Evolutionary conservation across 2,113 vertebrate genomes (phyloP).

Genomic region (Cynoglossus semilaevis): DNA sequence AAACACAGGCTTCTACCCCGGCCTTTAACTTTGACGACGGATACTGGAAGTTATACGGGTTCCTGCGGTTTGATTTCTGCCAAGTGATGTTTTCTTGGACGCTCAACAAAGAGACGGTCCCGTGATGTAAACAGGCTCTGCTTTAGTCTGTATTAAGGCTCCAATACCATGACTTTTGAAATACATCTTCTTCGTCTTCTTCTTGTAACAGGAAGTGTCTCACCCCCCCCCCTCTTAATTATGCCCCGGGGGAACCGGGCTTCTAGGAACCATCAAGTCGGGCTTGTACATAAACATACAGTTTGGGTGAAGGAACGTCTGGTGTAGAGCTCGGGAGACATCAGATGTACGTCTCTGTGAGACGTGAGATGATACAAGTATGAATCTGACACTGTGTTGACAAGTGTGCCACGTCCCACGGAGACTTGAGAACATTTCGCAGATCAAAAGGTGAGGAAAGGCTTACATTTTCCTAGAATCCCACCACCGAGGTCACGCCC

Average conservation of each 20-base stretch:
- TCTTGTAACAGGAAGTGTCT: constrained; percentile 47
- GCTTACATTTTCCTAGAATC: constrained; percentile 53
- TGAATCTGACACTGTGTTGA: constrained; percentile 49
- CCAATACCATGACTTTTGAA: constrained; percentile 24
- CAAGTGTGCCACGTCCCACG: constrained; percentile 22
- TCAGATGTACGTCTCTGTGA: constrained; percentile 18
- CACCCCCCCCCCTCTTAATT: constrained; percentile 35
- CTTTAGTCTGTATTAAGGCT: constrained; percentile 17
- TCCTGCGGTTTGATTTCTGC: constrained; percentile 21
- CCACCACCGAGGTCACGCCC: constrained; percentile 54
- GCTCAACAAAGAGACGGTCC: constrained; percentile 28
- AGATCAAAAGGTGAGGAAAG: constrained; percentile 63
- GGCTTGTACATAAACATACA: constrained; percentile 50
- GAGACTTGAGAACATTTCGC: constrained; percentile 46
- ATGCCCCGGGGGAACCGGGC: constrained; percentile 42
- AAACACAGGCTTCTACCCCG: constrained; percentile 36
- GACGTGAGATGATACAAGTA: constrained; percentile 40
- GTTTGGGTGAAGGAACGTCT: constrained; percentile 14
- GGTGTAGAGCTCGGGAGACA: constrained; percentile 9
- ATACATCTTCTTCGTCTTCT: constrained; percentile 14
- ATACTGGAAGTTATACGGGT: constrained; percentile 31
- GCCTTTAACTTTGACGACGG: constrained; percentile 15
- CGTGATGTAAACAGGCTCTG: constrained; percentile 22
- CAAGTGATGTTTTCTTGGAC: constrained; percentile 14
- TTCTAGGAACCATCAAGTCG: constrained; percentile 44